Conservation (phyloP, 2,888 invertebrate species). For the Metalampra italica region DNA sequence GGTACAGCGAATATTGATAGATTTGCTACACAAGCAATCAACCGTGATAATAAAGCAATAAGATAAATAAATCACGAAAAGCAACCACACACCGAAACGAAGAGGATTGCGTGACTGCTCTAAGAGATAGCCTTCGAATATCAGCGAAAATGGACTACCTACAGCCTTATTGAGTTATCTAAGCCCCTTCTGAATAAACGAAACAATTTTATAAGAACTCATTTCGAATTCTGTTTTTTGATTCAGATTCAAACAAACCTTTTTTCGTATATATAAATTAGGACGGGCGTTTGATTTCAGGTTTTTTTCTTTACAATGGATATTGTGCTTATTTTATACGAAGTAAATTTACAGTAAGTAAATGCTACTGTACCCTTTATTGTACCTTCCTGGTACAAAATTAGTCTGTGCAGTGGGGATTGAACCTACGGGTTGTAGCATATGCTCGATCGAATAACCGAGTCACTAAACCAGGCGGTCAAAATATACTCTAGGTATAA, state of each 20-base stretch:
- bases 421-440: too few relatives aligned
- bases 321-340: neutral
- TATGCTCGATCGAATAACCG: too few relatives aligned
- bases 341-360: neutral
- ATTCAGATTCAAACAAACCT: conserved; percentile 19
- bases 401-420: too few relatives aligned
- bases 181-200: conserved; percentile 30
- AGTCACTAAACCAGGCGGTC: too few relatives aligned
- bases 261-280: conserved; percentile 10
- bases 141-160: conserved; percentile 20
- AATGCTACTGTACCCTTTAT: neutral
- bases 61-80: conserved; percentile 5
- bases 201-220: conserved; percentile 33
- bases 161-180: conserved; percentile 36
- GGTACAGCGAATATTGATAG: neutral
- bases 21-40: neutral
- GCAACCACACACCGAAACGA: conserved; percentile 17
- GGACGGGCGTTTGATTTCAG: conserved; percentile 4
- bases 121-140: conserved; percentile 23
- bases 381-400: too few relatives aligned
- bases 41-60: conserved; percentile 7
- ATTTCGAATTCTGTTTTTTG: conserved; percentile 34
- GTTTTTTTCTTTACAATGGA: conserved; percentile 2
- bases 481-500: too few relatives aligned
- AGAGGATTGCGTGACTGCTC: conserved; percentile 30